Evolutionary conservation across 2,888 invertebrate species (phyloP), one percentile per base, ranked within the genome.

Genomic region (Chrysolina oricalcia): DNA sequence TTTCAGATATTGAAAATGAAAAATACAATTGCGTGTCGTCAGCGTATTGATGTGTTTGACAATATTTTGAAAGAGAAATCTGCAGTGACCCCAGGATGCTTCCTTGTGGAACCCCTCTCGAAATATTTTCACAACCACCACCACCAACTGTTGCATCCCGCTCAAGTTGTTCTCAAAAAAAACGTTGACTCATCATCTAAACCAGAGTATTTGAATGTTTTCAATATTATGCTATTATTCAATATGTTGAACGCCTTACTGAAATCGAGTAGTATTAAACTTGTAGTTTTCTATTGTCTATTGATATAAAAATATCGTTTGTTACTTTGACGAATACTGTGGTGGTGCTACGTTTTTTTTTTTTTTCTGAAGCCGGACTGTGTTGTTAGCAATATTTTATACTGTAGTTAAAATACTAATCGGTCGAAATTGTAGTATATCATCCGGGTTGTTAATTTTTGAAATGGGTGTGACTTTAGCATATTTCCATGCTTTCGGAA

Each of bases 231-330:
- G 10, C 9, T 62, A 17, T 62, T 23, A 23, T 62, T 10, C 62
- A 62, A 62, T n/a, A 27, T 62, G 17, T 27, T 27, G 27, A 62
- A 62, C 5, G 62, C 62, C 62, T 62, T 62, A n/a, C 23, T 62
- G 17, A 27, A 62, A 27, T 62, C 62, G n/a, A 62, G 62, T n/a
- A 62, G 62, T 62, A 62, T 62, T 13, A 62, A 62, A 27, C 62
- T 8, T 8, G 27, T 62, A 23, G 3, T 27, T 62, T 62, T 62
- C 27, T 62, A 62, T 62, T 27, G 13, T 62, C 62, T 1, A 62
- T 27, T 2, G 62, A 21, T 62, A 27, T 27, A 2, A 27, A 62
- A 27, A 62, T 62, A 27, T 62, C 27, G 35, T 62, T 2, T 62
- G 21, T 62, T 8, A 46, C 46, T 15, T 46, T 46, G 15, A 46